These are phyloP conservation scores for Macrosteles quadrilineatus DNA, from an alignment of 1,140 invertebrate genomes.

Conservation along the genomic window DNA sequence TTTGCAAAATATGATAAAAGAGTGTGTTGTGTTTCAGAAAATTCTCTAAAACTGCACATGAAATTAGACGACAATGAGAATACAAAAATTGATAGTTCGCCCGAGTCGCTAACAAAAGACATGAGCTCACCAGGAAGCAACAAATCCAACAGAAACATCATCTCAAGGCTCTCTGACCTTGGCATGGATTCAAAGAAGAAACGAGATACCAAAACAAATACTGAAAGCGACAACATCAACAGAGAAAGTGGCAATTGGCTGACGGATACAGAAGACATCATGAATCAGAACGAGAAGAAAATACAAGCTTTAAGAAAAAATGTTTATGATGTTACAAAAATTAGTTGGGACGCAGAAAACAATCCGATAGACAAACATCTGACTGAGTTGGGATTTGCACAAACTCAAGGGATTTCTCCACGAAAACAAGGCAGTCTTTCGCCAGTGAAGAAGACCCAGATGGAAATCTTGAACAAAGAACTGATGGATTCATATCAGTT, in stretches of 20 bases:
- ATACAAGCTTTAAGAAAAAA: neutral
- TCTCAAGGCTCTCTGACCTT: neutral
- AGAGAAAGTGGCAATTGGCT: slow-evolving; percentile 6
- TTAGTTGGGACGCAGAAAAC: neutral
- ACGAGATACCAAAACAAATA: neutral
- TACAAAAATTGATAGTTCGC: too few species aligned
- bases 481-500: neutral
- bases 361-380: slow-evolving; percentile 10
- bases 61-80: too few species aligned
- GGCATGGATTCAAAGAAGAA: neutral
- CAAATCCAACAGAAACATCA: neutral
- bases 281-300: slow-evolving; percentile 11
- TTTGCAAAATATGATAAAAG: too few species aligned
- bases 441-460: too few species aligned
- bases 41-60: too few species aligned
- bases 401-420: neutral
- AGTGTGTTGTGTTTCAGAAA: too few species aligned
- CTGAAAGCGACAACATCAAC: neutral
- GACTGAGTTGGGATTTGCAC: neutral
- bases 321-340: neutral
- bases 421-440: too few species aligned
- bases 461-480: neutral
- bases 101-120: too few species aligned
- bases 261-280: neutral
- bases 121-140: neutral